Base-by-base conservation (phyloP, 1,140 invertebrate species). In the Phortica variegata region DNA sequence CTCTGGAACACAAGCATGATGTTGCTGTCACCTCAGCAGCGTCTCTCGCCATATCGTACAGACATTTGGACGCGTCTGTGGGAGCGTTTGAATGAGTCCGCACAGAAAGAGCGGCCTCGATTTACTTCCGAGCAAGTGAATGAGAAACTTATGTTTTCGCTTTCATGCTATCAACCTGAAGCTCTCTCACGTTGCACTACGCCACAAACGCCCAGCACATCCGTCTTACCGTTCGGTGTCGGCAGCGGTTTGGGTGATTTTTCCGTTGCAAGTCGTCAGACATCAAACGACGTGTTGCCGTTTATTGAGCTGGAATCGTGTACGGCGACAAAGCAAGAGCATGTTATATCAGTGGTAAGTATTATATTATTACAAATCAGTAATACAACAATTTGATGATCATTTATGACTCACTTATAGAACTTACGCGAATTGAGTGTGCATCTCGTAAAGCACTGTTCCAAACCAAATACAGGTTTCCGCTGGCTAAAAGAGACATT, bases 301-400 rank as follows among this genome's bases (percentile, higher is more conserved):
- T 93, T 93, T 73, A 79, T 85, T 34, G 89, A 92, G 71, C 80
- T 85, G n/a, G 89, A 93, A 75, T 88, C 84, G 19, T 91, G 88
- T 60, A 91, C 89, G 3, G 89, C 89, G 9, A 90, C 87, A 52
- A 89, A 89, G 59, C 89, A 91, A 65, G 89, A 93, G 58, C 89
- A 93, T 73, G 83, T 92, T 26, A 87, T 91, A 3, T 89, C 89
- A 2, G 89, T 91, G 65, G 87, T 87, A 56, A 78, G 79, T 77
- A 7, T 38, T 16, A 12, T 48, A 34, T 23, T 23, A 3, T 3
- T 8, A 18, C 16, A 34, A 48, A 21, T 12, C 10, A 16, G 23
- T 5, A 15, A 21, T 20, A 20, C 2, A 13, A 29, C 2, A 3
- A 12, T 17, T 26, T 19, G 7, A 9, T 13, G n/a, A 10, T n/a